Evolutionary conservation across 2,113 vertebrate genomes (phyloP), one percentile per base, ranked within the genome.

Genomic region (Spheniscus mendiculus): DNA sequence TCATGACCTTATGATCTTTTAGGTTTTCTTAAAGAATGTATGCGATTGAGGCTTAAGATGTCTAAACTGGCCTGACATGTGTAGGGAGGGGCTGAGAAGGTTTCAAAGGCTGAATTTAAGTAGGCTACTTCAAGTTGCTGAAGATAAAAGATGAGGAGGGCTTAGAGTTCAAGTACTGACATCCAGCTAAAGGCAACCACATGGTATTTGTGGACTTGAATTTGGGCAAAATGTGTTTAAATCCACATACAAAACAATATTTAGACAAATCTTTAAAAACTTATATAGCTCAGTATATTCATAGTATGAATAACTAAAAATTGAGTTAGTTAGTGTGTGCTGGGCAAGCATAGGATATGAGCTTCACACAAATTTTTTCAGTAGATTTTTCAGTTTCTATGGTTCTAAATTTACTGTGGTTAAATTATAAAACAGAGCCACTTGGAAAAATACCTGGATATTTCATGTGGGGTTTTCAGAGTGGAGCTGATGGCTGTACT

Each of bases 161-260:
- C 53, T 85, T 83, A 74, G 76, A 93, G 81, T 96, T 97, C 93
- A 96, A 93, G 66, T n/a, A 70, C 69, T 15, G 73, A 84, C 74
- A 93, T 83, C 65, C 65, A 93, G 36, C 61, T 94, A 89, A 93
- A 97, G 84, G 66, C 40, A 95, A 85, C 69, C 84, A 89, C 78
- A 85, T 82, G 81, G 53, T 78, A 66, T 61, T 72, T 93, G 81
- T 44, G 87, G 81, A 58, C 61, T 40, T 87, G 73, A 76, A 88
- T 84, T 96, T 84, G 30, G 16, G 10, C 36, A 73, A 92, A 83
- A 66, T 9, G 7, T 85, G 34, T 72, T 85, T 69, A 89, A 95
- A 61, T 79, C n/a, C 90, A 69, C 21, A 27, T 8, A 44, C 5
- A 91, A 84, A 84, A 19, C 16, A 89, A 17, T 55, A 74, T 40